Evolutionary conservation across 2,113 vertebrate species (phyloP), one percentile per base, ranked within the genome.

Genomic region (Noturus placidus): DNA sequence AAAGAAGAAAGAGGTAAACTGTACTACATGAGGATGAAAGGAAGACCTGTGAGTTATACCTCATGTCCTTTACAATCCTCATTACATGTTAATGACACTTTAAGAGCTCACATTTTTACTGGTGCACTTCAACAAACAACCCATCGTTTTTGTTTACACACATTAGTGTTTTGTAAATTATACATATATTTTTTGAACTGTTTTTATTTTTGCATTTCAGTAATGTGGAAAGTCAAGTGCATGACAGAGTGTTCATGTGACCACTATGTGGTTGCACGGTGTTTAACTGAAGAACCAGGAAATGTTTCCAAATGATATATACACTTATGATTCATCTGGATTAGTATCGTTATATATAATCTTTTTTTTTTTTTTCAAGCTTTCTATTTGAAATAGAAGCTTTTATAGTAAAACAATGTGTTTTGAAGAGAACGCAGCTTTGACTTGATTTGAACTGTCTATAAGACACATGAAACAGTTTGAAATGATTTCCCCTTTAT

Each of bases 111-210:
- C 76, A 38, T 89, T 83, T 86, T 59, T 79, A 33, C 38, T 59
- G 87, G 88, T 90, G 89, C 87, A 87, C 67, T 27, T 79, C 10
- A 86, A 79, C 70, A 86, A 80, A 61, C 46, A 30, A 67, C 85
- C 25, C 52, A 80, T 85, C 33, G 52, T 30, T 82, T 78, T 92
- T 92, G 94, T 95, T 95, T 95, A 95, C 94, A 95, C 91, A 93
- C 91, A 67, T 94, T 94, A 94, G 94, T 93, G 92, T 91, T 87
- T 83, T 89, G 85, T 91, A 83, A 86, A 82, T 89, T 88, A 86
- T 88, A 57, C 87, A 76, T 57, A 91, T 92, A 90, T 87, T 87
- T 87, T 33, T 27, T 78, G 38, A 17, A 17, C 57, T 78, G 74
- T 92, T 86, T 90, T 69, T 87, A n/a, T 82, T 84, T 82, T 76